These are phyloP conservation scores for Rhinopithecus roxellana DNA, from an alignment of 2,113 vertebrate species.

Conservation along the genomic window DNA sequence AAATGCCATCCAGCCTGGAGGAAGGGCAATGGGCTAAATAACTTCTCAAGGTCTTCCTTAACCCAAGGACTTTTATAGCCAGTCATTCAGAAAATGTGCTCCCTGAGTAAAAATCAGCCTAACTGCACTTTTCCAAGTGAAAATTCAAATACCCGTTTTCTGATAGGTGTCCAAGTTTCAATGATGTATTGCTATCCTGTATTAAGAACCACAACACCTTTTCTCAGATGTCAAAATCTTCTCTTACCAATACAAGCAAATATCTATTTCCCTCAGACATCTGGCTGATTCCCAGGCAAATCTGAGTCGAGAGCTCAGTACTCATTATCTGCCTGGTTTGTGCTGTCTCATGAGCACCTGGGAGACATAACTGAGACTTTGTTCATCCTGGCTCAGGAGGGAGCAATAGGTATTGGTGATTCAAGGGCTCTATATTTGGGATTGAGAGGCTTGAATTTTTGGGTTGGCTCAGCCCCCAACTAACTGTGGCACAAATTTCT, in stretches of 20 bases:
- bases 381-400: neutral
- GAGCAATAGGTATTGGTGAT: neutral
- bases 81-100: constrained; percentile 9
- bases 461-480: neutral
- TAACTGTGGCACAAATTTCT: neutral
- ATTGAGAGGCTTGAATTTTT: neutral
- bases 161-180: neutral
- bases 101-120: neutral
- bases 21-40: constrained; percentile 34
- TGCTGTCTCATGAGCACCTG: rapidly evolving
- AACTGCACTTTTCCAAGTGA: neutral
- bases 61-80: constrained; percentile 19
- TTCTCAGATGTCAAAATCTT: neutral
- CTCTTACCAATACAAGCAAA: neutral
- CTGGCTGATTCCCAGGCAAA: neutral
- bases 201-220: neutral
- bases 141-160: neutral
- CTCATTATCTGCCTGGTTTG: neutral
- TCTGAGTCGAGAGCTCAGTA: neutral
- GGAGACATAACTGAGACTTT: neutral
- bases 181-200: neutral
- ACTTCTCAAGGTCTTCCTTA: constrained; percentile 53
- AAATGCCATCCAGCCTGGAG: constrained; percentile 42
- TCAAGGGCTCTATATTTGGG: neutral
- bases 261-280: neutral